A percentile compares a stretch with the other conserved stretches of the same genome.
phyloP scores from a whole-genome alignment of 2,888 invertebrate genomes.

The Epiblema foenella region DNA sequence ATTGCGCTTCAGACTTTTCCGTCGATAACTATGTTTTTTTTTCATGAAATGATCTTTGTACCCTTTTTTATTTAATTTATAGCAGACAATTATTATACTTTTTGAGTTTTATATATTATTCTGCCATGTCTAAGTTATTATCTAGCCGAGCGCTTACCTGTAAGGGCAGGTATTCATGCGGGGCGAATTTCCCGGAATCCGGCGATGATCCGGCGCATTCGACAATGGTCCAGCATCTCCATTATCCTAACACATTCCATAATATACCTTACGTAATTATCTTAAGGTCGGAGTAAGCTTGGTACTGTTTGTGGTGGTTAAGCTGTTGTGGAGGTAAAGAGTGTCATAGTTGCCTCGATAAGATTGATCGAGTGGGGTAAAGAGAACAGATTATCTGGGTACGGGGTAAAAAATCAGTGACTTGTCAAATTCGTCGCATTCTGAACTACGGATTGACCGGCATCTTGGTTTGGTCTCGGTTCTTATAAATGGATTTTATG shows the following conservation, averaged over 20 bases:
- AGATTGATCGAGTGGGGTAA: constrained; percentile 85
- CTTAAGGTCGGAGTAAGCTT: constrained; percentile 51
- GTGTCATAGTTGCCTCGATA: constrained; percentile 74
- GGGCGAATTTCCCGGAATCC: constrained; percentile 84
- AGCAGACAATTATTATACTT: neutral
- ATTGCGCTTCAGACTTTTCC: no score
- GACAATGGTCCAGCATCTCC: constrained; percentile 64
- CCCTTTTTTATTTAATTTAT: neutral
- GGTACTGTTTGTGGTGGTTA: constrained; percentile 42
- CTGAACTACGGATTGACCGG: constrained; percentile 66
- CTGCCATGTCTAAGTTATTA: constrained; percentile 59
- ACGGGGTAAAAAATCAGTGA: constrained; percentile 80
- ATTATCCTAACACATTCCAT: constrained; percentile 52
- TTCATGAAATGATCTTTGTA: no score
- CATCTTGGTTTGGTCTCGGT: constrained; percentile 64
- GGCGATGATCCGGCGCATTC: constrained; percentile 82
- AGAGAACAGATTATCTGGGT: constrained; percentile 80
- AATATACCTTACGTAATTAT: constrained; percentile 14
- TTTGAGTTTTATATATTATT: neutral
- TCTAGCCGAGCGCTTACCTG: constrained; percentile 67
- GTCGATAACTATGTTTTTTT: no score
- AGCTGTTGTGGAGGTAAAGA: constrained; percentile 52
- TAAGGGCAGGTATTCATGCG: constrained; percentile 83
- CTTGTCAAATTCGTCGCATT: constrained; percentile 84
- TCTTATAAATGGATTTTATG: constrained; percentile 55